phyloP scores from a whole-genome alignment of 2,797 vertebrate species.

The Argya squamiceps region DNA sequence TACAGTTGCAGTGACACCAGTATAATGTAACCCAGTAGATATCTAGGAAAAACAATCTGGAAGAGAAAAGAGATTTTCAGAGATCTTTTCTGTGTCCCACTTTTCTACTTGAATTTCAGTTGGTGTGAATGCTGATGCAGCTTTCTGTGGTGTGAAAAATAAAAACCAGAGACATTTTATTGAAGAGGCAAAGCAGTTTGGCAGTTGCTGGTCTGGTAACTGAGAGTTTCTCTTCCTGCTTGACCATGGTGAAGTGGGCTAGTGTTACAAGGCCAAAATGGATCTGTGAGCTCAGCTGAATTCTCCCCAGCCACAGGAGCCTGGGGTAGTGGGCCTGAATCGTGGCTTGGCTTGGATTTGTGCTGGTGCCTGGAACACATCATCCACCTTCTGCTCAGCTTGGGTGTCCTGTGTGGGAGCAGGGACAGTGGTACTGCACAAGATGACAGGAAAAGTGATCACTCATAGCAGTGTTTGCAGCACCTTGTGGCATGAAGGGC shows the following conservation, averaged over 20 bases:
- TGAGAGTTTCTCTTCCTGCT: neutral
- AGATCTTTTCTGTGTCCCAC: neutral
- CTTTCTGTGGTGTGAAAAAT: neutral
- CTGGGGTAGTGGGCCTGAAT: neutral
- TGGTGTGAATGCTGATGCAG: neutral
- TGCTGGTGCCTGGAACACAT: neutral
- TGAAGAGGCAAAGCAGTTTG: neutral
- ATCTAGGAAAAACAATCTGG: neutral
- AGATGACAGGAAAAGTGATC: neutral
- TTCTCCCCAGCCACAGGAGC: neutral
- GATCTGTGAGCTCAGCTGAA: neutral
- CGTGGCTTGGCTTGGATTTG: accelerated
- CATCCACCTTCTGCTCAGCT: neutral
- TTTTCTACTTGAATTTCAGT: neutral
- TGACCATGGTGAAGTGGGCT: neutral
- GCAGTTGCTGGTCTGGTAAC: neutral
- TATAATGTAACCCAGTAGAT: neutral
- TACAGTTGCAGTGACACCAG: neutral
- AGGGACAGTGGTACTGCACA: accelerated
- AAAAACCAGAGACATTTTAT: neutral
- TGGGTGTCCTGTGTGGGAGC: neutral
- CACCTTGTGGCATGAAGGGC: neutral
- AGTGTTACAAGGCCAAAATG: neutral
- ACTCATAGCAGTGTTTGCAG: neutral
- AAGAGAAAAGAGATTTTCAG: neutral